Evolutionary conservation across 2,797 vertebrate species (phyloP).

Genomic region (Urocyon cinereoargenteus): DNA sequence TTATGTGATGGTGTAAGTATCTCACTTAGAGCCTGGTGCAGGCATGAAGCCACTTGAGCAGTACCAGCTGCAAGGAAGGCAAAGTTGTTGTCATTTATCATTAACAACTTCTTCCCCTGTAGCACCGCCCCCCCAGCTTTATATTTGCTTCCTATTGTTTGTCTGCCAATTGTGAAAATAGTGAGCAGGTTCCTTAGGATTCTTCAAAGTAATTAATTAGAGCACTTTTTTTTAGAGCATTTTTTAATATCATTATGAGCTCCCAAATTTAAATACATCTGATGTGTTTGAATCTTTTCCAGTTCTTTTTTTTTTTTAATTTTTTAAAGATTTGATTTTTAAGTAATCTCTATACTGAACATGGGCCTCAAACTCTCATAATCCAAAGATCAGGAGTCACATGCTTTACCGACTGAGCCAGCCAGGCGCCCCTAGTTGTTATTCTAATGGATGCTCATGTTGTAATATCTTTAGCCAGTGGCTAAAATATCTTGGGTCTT

Average conservation of each 20-base stretch:
- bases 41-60: background rate
- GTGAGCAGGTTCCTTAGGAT: background rate
- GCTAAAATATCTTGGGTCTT: background rate
- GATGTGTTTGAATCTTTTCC: background rate
- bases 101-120: background rate
- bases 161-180: constrained; percentile 19
- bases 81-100: background rate
- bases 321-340: background rate
- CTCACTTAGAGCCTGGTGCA: background rate
- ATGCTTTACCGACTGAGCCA: background rate
- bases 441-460: background rate
- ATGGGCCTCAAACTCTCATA: background rate
- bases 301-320: background rate
- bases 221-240: background rate
- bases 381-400: background rate
- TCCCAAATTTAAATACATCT: background rate
- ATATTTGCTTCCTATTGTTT: background rate
- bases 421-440: background rate
- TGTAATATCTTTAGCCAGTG: background rate
- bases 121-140: background rate
- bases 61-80: background rate
- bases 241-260: background rate
- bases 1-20: background rate
- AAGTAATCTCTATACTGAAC: background rate
- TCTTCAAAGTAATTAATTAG: background rate